Percentiles rank a stretch among this genome's conserved stretches.
phyloP scores from a whole-genome alignment of 92 coral and sea anemone species.

The Zoanthus solanderi region DNA sequence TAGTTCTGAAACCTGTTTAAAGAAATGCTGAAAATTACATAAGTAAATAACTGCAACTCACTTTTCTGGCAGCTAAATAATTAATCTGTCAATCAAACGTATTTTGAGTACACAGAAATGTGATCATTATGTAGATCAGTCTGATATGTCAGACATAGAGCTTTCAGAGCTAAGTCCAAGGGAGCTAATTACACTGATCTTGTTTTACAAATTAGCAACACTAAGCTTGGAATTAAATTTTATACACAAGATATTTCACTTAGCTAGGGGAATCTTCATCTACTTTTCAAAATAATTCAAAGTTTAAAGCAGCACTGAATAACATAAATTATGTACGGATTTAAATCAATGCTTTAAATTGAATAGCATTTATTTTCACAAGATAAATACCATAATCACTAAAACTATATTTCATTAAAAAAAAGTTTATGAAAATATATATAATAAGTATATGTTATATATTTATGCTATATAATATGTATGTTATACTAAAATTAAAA shows the following conservation, averaged over 20 bases:
- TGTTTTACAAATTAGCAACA: neutral
- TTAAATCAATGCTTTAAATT: neutral
- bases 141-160: constrained; percentile 2
- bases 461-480: neutral
- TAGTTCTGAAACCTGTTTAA: constrained; percentile 25
- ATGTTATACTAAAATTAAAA: too few species aligned
- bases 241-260: neutral
- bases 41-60: constrained; percentile 19
- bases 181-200: constrained; percentile 20
- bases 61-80: constrained; percentile 19
- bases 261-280: neutral
- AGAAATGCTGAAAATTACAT: constrained; percentile 28
- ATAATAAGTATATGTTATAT: neutral
- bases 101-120: constrained; percentile 31
- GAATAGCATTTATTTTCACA: neutral
- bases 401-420: neutral
- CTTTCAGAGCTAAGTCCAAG: constrained; percentile 3
- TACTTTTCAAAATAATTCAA: neutral
- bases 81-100: constrained; percentile 32
- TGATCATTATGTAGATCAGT: constrained; percentile 32
- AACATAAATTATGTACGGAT: neutral
- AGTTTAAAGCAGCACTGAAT: neutral
- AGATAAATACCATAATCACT: constrained; percentile 22
- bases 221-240: neutral
- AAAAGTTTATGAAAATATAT: neutral